Evolutionary conservation across 2,113 vertebrate genomes (phyloP).

Genomic region (Marmota flaviventris): DNA sequence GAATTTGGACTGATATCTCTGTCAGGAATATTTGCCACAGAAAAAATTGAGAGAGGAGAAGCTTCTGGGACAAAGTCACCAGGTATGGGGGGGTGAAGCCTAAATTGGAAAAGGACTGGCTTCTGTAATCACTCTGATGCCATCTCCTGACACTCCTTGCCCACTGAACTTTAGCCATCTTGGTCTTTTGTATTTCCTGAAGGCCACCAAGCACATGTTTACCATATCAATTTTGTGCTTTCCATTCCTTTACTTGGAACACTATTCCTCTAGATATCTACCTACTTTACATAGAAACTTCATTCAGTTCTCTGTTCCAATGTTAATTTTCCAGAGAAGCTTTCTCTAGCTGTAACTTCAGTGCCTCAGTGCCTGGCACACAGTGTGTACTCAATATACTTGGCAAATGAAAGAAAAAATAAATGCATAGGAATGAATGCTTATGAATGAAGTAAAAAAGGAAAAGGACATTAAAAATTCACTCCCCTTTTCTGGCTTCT

Average conservation of each 20-base stretch:
- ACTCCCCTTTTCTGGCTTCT: neutral
- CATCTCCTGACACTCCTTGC: rapidly evolving
- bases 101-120: neutral
- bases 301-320: too few relatives aligned
- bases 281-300: neutral
- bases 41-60: neutral
- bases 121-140: too few relatives aligned
- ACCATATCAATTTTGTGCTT: neutral
- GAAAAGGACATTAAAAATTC: too few relatives aligned
- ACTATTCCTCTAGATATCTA: neutral
- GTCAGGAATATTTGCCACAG: neutral
- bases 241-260: neutral
- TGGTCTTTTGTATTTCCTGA: neutral
- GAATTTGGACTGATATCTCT: neutral
- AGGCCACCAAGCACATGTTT: neutral
- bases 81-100: too few relatives aligned
- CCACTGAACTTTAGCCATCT: neutral
- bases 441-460: neutral
- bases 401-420: neutral
- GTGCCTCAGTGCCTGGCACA: too few relatives aligned
- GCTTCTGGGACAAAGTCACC: neutral
- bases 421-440: neutral
- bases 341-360: neutral
- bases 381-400: too few relatives aligned
- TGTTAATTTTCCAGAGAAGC: neutral